phyloP scores from a whole-genome alignment of 64 coral and sea anemone genomes.

The Montipora cactus region DNA sequence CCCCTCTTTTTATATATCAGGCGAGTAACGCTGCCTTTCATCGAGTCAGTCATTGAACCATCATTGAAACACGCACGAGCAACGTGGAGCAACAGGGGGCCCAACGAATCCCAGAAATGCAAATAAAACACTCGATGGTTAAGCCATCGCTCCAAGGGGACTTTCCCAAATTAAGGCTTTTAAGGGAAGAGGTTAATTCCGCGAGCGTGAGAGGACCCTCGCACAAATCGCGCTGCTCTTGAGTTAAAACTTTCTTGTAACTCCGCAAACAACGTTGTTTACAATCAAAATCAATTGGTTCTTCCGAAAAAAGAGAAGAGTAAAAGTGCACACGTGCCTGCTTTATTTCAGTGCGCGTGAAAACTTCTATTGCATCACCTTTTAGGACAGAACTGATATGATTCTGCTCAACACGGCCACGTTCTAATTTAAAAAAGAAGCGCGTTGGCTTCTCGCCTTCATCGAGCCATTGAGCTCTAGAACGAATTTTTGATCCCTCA shows the following conservation, averaged over 20 bases:
- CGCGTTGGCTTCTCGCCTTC: background rate
- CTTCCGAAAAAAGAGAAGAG: background rate
- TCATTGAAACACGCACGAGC: background rate
- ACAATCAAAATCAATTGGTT: background rate
- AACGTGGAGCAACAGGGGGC: background rate
- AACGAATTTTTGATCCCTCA: conserved; percentile 16
- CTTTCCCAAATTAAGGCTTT: background rate
- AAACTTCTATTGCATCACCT: background rate
- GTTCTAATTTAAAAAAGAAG: conserved; percentile 10
- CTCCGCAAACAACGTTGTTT: background rate
- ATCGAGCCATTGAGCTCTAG: conserved; percentile 41
- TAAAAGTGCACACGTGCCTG: background rate
- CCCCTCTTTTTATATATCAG: background rate
- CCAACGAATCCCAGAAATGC: background rate
- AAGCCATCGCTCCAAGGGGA: conserved; percentile 50
- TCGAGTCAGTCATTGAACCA: background rate
- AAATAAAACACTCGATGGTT: conserved; percentile 9
- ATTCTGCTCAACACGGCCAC: background rate
- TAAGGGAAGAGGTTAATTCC: background rate
- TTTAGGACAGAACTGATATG: background rate
- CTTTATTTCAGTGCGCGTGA: background rate
- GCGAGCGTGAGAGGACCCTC: background rate
- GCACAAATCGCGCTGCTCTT: background rate
- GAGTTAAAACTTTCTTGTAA: background rate
- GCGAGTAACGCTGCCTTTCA: background rate